Conservation (phyloP, 1,140 invertebrate genomes). For the Drosophila carrolli region DNA sequence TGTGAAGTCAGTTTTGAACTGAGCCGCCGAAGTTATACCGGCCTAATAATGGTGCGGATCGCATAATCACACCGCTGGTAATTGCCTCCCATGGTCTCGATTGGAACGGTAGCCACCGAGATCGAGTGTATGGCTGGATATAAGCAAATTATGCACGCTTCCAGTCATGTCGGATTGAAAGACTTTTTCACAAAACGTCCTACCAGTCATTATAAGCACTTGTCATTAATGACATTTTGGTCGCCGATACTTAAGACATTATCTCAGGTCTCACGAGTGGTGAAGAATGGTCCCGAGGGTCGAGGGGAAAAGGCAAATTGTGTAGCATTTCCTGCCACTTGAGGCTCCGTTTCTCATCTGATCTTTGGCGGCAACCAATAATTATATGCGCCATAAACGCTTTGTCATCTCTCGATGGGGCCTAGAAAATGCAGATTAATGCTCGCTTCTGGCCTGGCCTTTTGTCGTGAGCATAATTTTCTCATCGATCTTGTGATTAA, state of each 20-base stretch:
- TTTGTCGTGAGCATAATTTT: constrained; percentile 82
- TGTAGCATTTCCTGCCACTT: constrained; percentile 81
- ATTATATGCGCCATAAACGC: constrained; percentile 80
- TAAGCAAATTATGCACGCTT: constrained; percentile 65
- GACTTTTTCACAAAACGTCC: constrained; percentile 50
- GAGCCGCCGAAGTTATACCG: constrained; percentile 25
- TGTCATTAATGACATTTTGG: constrained; percentile 81
- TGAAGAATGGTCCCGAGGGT: neutral
- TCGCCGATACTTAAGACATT: constrained; percentile 73
- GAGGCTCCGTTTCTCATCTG: constrained; percentile 59
- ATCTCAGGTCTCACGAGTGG: constrained; percentile 18
- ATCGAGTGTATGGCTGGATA: neutral
- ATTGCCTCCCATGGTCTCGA: constrained; percentile 52
- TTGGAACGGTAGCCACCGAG: constrained; percentile 22
- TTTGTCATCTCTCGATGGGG: constrained; percentile 70
- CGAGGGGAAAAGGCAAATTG: constrained; percentile 62
- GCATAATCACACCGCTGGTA: constrained; percentile 40
- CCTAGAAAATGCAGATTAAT: constrained; percentile 81
- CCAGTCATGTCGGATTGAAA: constrained; percentile 38
- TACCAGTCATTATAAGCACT: constrained; percentile 76
- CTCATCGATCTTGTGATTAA: constrained; percentile 83
- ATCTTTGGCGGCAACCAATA: constrained; percentile 79
- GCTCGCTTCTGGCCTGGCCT: constrained; percentile 50
- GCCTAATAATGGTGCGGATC: constrained; percentile 23
- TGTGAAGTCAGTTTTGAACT: constrained; percentile 40